phyloP scores from a whole-genome alignment of 2,888 invertebrate species.

The Parthenolecanium corni region DNA sequence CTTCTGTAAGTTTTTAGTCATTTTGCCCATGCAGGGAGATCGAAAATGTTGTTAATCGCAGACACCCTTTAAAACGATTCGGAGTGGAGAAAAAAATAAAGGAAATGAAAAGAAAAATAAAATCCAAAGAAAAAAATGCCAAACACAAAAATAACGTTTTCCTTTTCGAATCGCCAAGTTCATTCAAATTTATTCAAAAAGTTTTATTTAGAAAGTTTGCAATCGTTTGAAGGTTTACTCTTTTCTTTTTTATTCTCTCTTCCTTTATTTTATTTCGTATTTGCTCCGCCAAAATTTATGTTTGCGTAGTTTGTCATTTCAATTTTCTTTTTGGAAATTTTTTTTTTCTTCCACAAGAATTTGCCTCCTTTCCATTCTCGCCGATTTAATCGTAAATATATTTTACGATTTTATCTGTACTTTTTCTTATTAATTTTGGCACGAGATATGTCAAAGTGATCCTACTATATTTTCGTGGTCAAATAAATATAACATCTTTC shows the following conservation, averaged over 20 bases:
- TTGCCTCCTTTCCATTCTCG: neutral
- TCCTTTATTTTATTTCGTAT: too few species aligned
- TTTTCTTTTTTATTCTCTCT: neutral
- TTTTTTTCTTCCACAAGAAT: neutral
- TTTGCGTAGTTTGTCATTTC: conserved; percentile 15
- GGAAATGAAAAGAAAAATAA: neutral
- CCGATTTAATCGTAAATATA: neutral
- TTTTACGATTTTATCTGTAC: neutral
- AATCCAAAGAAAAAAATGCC: neutral
- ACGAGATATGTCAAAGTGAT: too few species aligned
- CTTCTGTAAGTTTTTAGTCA: too few species aligned
- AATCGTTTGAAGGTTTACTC: conserved; percentile 17
- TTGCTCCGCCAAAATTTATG: conserved; percentile 11
- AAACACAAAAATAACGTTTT: conserved; percentile 17
- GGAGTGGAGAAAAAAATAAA: neutral
- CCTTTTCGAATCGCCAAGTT: conserved; percentile 14
- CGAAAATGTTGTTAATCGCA: too few species aligned
- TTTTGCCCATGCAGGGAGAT: too few species aligned
- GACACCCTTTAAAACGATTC: neutral
- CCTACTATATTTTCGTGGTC: too few species aligned
- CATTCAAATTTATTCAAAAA: conserved; percentile 22
- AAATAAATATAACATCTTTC: too few species aligned
- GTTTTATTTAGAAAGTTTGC: conserved; percentile 22
- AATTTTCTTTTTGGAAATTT: conserved; percentile 4
- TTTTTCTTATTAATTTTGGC: too few species aligned